Conservation (phyloP, 1,140 invertebrate genomes). For the Chlorops oryzae region DNA sequence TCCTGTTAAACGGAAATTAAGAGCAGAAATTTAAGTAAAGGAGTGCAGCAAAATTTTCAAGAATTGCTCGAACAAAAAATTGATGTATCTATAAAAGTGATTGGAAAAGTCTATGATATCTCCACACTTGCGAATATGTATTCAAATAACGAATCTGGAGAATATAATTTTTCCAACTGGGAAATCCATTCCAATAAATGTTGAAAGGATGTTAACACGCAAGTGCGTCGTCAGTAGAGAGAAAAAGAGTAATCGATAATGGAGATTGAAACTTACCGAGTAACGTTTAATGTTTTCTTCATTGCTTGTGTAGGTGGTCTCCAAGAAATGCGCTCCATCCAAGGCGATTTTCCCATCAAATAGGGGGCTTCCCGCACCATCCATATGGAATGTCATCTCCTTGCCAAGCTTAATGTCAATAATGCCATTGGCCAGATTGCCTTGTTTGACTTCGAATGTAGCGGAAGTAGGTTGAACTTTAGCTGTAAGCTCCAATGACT, state of each 20-base stretch:
- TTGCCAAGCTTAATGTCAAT: constrained; percentile 59
- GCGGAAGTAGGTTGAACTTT: constrained; percentile 27
- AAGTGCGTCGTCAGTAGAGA: too few species aligned
- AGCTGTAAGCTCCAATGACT: constrained; percentile 24
- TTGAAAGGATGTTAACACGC: too few species aligned
- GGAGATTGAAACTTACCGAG: constrained; percentile 53
- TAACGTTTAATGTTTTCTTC: constrained; percentile 58
- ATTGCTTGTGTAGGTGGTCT: constrained; percentile 58
- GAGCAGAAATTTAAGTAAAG: too few species aligned
- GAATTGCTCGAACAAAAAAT: too few species aligned
- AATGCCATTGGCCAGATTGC: constrained; percentile 53
- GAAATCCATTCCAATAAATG: too few species aligned
- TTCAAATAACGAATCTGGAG: too few species aligned
- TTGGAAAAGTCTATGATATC: too few species aligned
- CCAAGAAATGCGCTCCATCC: constrained; percentile 62
- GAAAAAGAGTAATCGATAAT: too few species aligned
- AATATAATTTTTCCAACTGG: too few species aligned
- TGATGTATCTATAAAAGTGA: too few species aligned
- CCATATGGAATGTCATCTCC: constrained; percentile 55
- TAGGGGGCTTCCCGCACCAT: constrained; percentile 55
- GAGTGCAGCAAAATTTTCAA: too few species aligned
- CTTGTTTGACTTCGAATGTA: constrained; percentile 40
- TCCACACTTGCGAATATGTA: too few species aligned
- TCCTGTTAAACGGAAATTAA: constrained; percentile 32
- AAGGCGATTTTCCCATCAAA: constrained; percentile 55